Evolutionary conservation across 2,797 vertebrate genomes (phyloP).

Genomic region (Neostethus bicornis): DNA sequence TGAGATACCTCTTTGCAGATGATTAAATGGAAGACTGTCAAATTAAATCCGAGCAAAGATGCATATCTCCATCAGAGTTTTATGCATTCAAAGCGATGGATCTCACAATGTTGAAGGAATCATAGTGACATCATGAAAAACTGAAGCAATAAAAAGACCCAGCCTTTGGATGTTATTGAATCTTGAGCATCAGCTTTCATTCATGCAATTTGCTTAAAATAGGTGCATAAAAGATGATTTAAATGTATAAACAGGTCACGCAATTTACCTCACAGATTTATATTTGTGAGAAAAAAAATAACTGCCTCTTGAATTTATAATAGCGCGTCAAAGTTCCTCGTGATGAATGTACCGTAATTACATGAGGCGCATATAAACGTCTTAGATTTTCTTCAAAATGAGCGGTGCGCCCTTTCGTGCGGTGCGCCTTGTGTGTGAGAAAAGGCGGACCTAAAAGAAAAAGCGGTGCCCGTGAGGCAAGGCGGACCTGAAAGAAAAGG

Average conservation of each 20-base stretch:
- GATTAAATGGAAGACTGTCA: conserved; percentile 16
- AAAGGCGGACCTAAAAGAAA: too few relatives aligned
- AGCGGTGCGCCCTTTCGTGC: too few relatives aligned
- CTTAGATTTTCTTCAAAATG: too few relatives aligned
- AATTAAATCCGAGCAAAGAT: conserved; percentile 19
- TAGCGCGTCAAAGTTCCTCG: conserved; percentile 7
- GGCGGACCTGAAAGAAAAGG: too few relatives aligned
- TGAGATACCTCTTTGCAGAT: conserved; percentile 1
- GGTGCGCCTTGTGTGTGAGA: too few relatives aligned
- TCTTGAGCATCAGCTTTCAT: not conserved
- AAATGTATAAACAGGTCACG: not conserved
- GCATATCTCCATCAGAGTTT: not conserved
- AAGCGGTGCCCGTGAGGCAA: too few relatives aligned
- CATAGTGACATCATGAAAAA: conserved; percentile 1
- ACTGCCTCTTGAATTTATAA: not conserved
- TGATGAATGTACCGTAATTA: conserved; percentile 11
- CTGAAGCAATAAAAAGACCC: conserved; percentile 4
- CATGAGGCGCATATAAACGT: too few relatives aligned
- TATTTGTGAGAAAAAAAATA: not conserved
- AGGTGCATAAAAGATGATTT: not conserved
- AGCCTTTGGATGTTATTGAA: not conserved
- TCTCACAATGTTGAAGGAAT: conserved; percentile 7
- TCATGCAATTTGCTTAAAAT: conserved; percentile 1
- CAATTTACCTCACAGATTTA: not conserved
- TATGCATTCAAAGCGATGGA: conserved; percentile 4